These are phyloP conservation scores for Aphidius ervi DNA, from an alignment of 1,140 invertebrate species.

Conservation along the genomic window DNA sequence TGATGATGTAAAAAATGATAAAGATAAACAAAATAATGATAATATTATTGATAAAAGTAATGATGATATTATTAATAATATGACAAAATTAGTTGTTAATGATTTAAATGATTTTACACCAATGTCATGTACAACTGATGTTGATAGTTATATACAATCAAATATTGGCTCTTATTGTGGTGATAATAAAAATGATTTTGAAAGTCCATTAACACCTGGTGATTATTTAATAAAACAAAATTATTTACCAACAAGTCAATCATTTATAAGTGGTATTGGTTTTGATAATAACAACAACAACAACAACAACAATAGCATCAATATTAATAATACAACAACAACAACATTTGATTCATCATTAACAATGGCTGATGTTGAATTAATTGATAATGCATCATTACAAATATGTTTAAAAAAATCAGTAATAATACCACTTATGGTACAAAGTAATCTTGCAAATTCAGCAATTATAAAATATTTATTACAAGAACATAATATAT, in stretches of 20 bases:
- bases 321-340: conserved; percentile 4
- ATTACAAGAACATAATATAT: conserved; percentile 61
- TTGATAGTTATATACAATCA: conserved; percentile 41
- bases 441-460: conserved; percentile 65
- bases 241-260: conserved; percentile 16
- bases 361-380: conserved; percentile 43
- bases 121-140: conserved; percentile 49
- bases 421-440: conserved; percentile 62
- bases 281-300: neutral
- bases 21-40: conserved; percentile 4
- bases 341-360: conserved; percentile 30
- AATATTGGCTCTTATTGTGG: conserved; percentile 26
- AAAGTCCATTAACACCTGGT: conserved; percentile 14
- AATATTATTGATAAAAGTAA: neutral
- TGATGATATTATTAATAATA: neutral
- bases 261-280: conserved; percentile 29
- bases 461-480: conserved; percentile 68
- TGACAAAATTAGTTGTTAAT: conserved; percentile 2
- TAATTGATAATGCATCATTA: conserved; percentile 52
- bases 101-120: conserved; percentile 33
- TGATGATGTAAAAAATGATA: conserved; percentile 21
- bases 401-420: conserved; percentile 64
- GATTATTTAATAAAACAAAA: conserved; percentile 9
- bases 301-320: neutral
- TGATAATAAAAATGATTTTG: conserved; percentile 15